Evolutionary conservation across 1,140 invertebrate species (phyloP), one percentile per base, ranked within the genome.

Genomic region (Cherax destructor): DNA sequence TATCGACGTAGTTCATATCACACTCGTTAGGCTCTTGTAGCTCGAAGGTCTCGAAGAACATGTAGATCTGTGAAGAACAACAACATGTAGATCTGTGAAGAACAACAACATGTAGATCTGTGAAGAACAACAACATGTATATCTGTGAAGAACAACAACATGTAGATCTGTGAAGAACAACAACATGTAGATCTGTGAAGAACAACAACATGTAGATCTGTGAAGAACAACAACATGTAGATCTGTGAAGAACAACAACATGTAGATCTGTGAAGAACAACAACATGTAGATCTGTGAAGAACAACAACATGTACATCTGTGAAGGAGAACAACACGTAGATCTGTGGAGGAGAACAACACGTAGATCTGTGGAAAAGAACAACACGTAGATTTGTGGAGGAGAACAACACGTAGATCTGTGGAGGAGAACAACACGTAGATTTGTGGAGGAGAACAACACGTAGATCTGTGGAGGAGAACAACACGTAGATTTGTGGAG

Each of bases 11-110:
- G 94, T 98, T 98, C 18, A 95, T 95, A n/a, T 97, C 96, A 93
- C 97, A 98, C 93, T 98, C 97, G 94, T 98, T 98, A 2, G 97
- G 97, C 93, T 96, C 96, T 72, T 95, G 95, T 92, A 98, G 94
- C 65, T 95, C 94, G 94, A 97, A 97, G 59, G 94, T 93, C 52
- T 95, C 94, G 94, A 97, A 98, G 77, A 95, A 95, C 78, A 98
- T 94, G 93, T 96, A 96, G 92, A 98, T 97, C 97, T 95, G 91
- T 94, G 72, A 93, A 41, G 30, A 41, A 41, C 30, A 41, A 41
- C 30, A 41, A 41, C 0, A 41, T 41, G 30, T 41, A 41, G 30
- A 41, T 41, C 30, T 41, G 52, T 13, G 13, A 13, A 56, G 52
- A 6, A 41, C 0, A 41, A 41, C 30, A 41, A 41, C 30, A 41